Evolutionary conservation across 1,140 invertebrate genomes (phyloP), one percentile per base, ranked within the genome.

Genomic region (Conopomorpha cramerella): DNA sequence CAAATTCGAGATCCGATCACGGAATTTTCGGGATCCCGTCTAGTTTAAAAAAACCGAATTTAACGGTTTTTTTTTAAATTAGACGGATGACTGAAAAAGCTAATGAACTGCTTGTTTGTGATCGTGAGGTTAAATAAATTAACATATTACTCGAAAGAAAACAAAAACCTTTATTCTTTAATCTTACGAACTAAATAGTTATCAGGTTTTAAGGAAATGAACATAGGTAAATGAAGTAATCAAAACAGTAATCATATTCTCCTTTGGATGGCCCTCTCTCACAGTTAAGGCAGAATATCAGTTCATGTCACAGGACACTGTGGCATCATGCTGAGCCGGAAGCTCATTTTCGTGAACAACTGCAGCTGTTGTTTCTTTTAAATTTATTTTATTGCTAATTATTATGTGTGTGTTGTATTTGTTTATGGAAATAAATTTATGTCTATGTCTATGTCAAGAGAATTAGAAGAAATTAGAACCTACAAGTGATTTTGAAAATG

Each of bases 71-170:
- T n/a, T n/a, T n/a, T n/a, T n/a, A n/a, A n/a, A n/a, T n/a, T n/a
- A n/a, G n/a, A 6, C 19, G 4, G 19, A 23, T 23, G 10, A 23
- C n/a, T 23, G 19, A 23, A 23, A 23, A 23, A 23, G 19, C n/a
- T 30, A 30, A 30, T 30, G n/a, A 30, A 30, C 11, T 4, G 4
- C 6, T 8, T 30, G 29, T 30, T 30, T 6, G 29, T 30, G 29
- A 30, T 30, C 3, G 12, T 30, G 29, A 30, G 2, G 29, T 30
- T 30, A 30, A 30, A 8, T 30, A 30, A 30, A 8, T 13, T 30
- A 30, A 23, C 19, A 23, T 23, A 23, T 23, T 23, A 23, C 19
- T 23, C 19, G 4, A 23, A 23, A 23, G 19, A 23, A 23, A 23
- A 4, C 10, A 23, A 23, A 23, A 23, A 23, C 19, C 19, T 23